Base-by-base conservation (phyloP, 2,113 vertebrate species). In the Scolopax mira region DNA sequence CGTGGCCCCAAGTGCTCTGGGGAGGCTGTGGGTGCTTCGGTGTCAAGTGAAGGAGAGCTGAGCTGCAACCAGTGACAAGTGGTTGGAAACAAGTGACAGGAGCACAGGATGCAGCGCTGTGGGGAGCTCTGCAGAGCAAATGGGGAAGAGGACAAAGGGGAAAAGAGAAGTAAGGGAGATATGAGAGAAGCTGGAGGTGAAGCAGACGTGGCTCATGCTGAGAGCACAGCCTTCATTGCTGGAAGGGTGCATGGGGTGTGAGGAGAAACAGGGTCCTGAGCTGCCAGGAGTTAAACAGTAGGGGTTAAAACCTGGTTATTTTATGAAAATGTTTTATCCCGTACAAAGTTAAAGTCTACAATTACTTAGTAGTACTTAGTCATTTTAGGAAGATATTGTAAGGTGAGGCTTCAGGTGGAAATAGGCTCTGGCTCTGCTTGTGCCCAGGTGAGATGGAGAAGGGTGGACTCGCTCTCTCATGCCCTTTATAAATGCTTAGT, bases 181-280 rank as follows among this genome's bases (percentile, higher is more conserved):
- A 4, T 8, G 33, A 54, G 49, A 58, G 42, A 75, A 85, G 31
- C 8, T 21, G 30, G 52, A 77, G 52, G 28, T 46, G 58, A 60
- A 72, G 62, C 39, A 55, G 48, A 9, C 0, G 0, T 2, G 1
- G 21, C 21, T 35, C 1, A 0, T 0, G 0, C n/a, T 35, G 37
- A 0, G 2, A 37, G 18, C 48, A 13, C 54, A 79, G 41, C 21
- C 3, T n/a, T 49, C 49, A 19, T 49, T 70, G 35, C 77, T 61
- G 60, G 24, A n/a, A 49, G 57, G 37, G 46, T 0, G 1, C 7
- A 2, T 0, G 5, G 0, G 0, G 3, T 24, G 10, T 23, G 11
- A 54, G n/a, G 51, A 64, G 30, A 74, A 85, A 18, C 55, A 52
- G 55, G 15, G 22, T n/a, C 30, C 33, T 0, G 0, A 54, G 25